Evolutionary conservation across 2,888 invertebrate species (phyloP), one percentile per base, ranked within the genome.

Genomic region (Frankliniella intonsa): DNA sequence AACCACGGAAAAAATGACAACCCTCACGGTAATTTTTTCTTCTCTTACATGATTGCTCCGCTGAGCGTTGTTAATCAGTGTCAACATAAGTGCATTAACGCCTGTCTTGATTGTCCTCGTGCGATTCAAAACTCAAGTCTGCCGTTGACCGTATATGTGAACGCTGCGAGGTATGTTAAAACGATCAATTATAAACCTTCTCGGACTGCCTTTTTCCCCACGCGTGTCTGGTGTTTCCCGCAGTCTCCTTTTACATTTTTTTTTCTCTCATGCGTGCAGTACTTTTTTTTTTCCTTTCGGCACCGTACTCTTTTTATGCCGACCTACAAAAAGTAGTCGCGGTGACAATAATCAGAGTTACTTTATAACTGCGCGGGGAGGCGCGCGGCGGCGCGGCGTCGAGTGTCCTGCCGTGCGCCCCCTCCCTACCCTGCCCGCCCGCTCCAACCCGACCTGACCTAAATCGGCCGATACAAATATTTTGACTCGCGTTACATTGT

Each of bases 401-500:
- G 38, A 5, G 38, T 38, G 38, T 38, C 38, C 38, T 38, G 38
- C 38, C 38, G 38, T 38, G 38, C 38, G 38, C 38, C 38, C 38
- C 38, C 38, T 38, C 55, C 11, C 11, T 14, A 55, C 55, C 17
- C 14, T 55, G 55, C 17, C 55, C 11, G 17, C 55, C 55, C 14
- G 55, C 55, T 55, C 17, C 14, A 19, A 19, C 11, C 55, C 14
- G 55, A 11, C 17, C 14, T 8, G 55, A 17, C 55, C 55, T n/a
- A n/a, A 5, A 9, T 38, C 38, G 38, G 7, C 62, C 62, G 62
- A 62, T 76, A 22, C 25, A 76, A 76, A 76, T 76, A 76, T 76
- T 76, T 76, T 76, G 69, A 76, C 69, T 76, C 69, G 69, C 22
- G 25, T 76, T 76, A 76, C 69, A 76, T 76, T 76, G 69, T 25